These are phyloP conservation scores for Maniola jurtina DNA, from an alignment of 1,140 invertebrate species.

Conservation along the genomic window DNA sequence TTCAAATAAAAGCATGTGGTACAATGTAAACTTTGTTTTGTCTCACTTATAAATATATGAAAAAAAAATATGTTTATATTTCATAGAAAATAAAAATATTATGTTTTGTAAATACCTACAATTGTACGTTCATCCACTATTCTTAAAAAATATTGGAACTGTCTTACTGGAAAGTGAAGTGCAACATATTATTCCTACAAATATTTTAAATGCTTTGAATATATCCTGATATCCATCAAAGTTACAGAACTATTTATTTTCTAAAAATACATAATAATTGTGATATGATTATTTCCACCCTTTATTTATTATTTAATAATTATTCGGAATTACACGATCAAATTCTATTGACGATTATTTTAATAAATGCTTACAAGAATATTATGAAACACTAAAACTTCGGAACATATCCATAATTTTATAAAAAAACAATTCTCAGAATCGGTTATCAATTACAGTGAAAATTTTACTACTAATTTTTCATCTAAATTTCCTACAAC, in stretches of 20 bases:
- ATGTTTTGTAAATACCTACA: slow-evolving; percentile 1
- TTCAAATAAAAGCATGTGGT: neutral
- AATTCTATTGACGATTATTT: slow-evolving; percentile 30
- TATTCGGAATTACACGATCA: slow-evolving; percentile 31
- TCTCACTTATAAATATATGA: neutral
- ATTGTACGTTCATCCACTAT: neutral
- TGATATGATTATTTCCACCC: slow-evolving; percentile 71
- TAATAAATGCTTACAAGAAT: slow-evolving; percentile 31
- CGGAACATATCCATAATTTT: slow-evolving; percentile 10
- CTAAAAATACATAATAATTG: slow-evolving; percentile 64
- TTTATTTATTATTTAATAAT: slow-evolving; percentile 26
- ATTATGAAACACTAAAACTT: slow-evolving; percentile 29
- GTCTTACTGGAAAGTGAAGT: slow-evolving; percentile 13
- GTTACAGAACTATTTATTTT: slow-evolving; percentile 40
- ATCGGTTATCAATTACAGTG: slow-evolving; percentile 47
- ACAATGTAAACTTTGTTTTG: neutral
- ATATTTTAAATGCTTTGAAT: slow-evolving; percentile 45
- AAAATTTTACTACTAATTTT: slow-evolving; percentile 62
- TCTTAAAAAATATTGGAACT: slow-evolving; percentile 2
- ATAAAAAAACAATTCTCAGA: slow-evolving; percentile 28
- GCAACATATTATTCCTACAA: slow-evolving; percentile 21
- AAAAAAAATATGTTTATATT: neutral
- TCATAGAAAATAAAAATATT: neutral
- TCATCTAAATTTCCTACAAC: slow-evolving; percentile 69
- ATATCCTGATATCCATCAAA: slow-evolving; percentile 30